Conservation (phyloP, 92 coral and sea anemone genomes). For the Epizoanthus stellaris region DNA sequence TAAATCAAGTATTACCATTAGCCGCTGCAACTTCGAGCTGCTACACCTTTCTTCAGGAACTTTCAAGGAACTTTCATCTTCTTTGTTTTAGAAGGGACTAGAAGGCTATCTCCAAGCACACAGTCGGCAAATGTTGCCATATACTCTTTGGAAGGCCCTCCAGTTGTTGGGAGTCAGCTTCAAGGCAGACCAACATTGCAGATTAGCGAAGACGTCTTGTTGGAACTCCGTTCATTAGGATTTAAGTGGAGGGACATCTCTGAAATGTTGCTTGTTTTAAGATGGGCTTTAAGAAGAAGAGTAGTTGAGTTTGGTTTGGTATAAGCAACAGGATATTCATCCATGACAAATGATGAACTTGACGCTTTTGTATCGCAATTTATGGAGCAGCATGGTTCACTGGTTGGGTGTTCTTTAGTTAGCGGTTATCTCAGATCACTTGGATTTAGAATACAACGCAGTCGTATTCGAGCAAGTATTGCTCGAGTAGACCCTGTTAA, state of each 20-base stretch:
- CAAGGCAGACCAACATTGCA: constrained; percentile 54
- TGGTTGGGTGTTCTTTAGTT: constrained; percentile 49
- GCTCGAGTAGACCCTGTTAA: constrained; percentile 54
- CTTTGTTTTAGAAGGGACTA: neutral
- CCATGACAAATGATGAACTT: constrained; percentile 42
- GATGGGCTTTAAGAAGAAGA: constrained; percentile 53
- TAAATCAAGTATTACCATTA: constrained; percentile 19
- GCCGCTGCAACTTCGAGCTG: constrained; percentile 8
- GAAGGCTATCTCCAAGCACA: neutral
- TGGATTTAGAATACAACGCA: constrained; percentile 46
- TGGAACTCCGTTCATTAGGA: constrained; percentile 50
- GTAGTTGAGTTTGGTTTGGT: constrained; percentile 50
- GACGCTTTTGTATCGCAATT: constrained; percentile 38
- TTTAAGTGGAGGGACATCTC: constrained; percentile 51
- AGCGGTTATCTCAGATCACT: constrained; percentile 34
- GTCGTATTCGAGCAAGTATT: constrained; percentile 44
- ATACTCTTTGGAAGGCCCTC: constrained; percentile 42
- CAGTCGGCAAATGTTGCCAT: constrained; percentile 21
- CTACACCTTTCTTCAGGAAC: constrained; percentile 13
- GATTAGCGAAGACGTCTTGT: constrained; percentile 40
- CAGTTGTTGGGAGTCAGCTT: constrained; percentile 27
- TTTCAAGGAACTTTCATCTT: constrained; percentile 10
- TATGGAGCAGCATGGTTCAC: constrained; percentile 46
- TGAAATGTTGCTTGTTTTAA: constrained; percentile 52
- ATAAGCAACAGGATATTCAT: constrained; percentile 42